Base-by-base conservation (phyloP, 2,797 vertebrate genomes). In the Crypturellus tataupa region DNA sequence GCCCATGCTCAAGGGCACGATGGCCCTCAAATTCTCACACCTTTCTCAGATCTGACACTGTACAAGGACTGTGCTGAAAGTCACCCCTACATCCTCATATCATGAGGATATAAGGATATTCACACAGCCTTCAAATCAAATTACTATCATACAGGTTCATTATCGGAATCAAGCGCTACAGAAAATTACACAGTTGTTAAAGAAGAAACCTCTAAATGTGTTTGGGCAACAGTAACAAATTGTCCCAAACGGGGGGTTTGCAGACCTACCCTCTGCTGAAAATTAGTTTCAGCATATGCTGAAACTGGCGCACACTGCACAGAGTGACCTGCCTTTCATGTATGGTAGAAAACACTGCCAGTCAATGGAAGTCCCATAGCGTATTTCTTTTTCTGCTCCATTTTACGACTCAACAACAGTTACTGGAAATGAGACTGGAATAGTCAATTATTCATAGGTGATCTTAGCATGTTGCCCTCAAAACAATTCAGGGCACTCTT, bases 211-310 rank as follows among this genome's bases (percentile, higher is more conserved):
- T 46, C n/a, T 42, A 37, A n/a, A 51, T 79, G 20, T 35, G 12
- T 69, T 39, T 47, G 16, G 29, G 27, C 51, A 58, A 51, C 25
- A 77, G 47, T 14, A 81, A 69, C 37, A 76, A 64, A 62, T 33
- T 2, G 0, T 62, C 59, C 53, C 81, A 39, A 63, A 10, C 27
- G 4, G 40, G 55, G 35, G 59, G 12, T 0, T 0, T 12, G 35
- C n/a, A 71, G 27, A 58, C 5, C 12, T 82, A 58, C 11, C 49
- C 7, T 59, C 9, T 12, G 8, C 13, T 39, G 85, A 70, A 56
- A 68, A n/a, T 23, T 29, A 18, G 15, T 49, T 42, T 69, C 20
- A 8, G 5, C 8, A 7, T 56, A 12, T 62, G n/a, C 7, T 1
- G 1, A 70, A 72, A 67, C 18, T 72, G 33, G 27, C 53, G 14